Base-by-base conservation (phyloP, 2,797 vertebrate species). In the Fratercula arctica region DNA sequence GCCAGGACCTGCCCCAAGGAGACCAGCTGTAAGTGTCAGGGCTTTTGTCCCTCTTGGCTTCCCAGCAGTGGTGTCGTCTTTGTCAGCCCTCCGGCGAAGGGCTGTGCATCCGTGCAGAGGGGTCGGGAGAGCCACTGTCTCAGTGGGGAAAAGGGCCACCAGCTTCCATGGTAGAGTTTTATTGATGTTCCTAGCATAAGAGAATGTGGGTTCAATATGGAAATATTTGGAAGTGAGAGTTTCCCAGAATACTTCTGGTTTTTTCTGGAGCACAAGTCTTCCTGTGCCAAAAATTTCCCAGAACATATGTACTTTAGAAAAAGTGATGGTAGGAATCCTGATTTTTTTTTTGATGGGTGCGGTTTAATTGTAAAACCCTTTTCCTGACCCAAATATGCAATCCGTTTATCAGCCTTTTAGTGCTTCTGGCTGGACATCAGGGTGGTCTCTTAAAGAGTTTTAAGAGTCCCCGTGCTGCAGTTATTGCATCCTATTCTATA, bases 101-200 rank as follows among this genome's bases (percentile, higher is more conserved):
- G 10, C 25, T 20, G 3, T 23, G 33, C 0, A 0, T 35, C 31
- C 0, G 0, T 68, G 26, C 39, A 41, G 29, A 46, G 11, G 6
- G 16, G 37, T 21, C 18, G 18, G 46, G 46, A 79, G 53, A 76
- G 12, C 28, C 28, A 4, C n/a, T 21, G 8, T 16, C 50, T 54
- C 57, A 16, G 10, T 8, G 9, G 26, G 31, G 13, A 75, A 75
- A 59, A 60, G 53, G 28, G 19, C 9, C 21, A 35, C 43, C 39
- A 18, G 11, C 24, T 91, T 67, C 43, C 53, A 8, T 16, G 13
- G 33, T 28, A 16, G 48, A 13, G 12, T 51, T 85, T 60, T 35
- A 19, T 11, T 64, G 24, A 33, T 59, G 13, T 33, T 66, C 72
- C 74, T 56, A 48, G 7, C 6, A 10, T n/a, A n/a, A 56, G 18